These are phyloP conservation scores for Chlorodrepanis virens DNA, from an alignment of 2,113 vertebrate species.

Conservation along the genomic window DNA sequence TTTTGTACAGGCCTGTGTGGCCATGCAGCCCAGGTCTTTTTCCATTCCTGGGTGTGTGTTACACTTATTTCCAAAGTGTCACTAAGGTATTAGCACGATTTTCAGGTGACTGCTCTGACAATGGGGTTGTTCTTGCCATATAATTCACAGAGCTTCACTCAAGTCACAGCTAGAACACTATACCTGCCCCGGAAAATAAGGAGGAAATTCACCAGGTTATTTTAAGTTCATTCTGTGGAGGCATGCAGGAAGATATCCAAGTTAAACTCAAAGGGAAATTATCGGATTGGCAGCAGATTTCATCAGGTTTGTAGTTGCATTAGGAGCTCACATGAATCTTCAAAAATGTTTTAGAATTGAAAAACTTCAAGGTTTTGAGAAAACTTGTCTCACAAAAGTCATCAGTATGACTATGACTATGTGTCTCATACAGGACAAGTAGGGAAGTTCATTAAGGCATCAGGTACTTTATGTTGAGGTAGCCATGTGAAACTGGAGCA, in stretches of 20 bases:
- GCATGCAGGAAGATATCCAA: neutral
- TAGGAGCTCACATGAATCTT: neutral
- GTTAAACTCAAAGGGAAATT: neutral
- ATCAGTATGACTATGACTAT: neutral
- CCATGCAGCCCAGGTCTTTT: neutral
- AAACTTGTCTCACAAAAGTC: neutral
- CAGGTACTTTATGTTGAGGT: neutral
- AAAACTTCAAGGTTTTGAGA: neutral
- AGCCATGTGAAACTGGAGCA: neutral
- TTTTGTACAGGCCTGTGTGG: neutral
- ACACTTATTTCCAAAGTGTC: neutral
- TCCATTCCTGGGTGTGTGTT: neutral
- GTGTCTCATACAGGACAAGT: neutral
- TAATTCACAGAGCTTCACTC: neutral
- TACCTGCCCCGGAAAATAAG: neutral
- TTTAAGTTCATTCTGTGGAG: constrained; percentile 29
- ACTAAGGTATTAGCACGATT: neutral
- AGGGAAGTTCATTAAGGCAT: neutral
- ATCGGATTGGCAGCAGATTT: neutral
- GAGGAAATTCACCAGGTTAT: constrained; percentile 16
- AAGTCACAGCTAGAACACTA: neutral
- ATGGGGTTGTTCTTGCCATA: neutral
- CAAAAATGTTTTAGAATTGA: neutral
- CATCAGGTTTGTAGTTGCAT: neutral
- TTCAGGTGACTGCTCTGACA: neutral